A percentile compares a stretch with the other conserved stretches of the same genome.
Evolutionary conservation across 2,113 vertebrate species (phyloP).

Genomic region (Aleadryas rufinucha): DNA sequence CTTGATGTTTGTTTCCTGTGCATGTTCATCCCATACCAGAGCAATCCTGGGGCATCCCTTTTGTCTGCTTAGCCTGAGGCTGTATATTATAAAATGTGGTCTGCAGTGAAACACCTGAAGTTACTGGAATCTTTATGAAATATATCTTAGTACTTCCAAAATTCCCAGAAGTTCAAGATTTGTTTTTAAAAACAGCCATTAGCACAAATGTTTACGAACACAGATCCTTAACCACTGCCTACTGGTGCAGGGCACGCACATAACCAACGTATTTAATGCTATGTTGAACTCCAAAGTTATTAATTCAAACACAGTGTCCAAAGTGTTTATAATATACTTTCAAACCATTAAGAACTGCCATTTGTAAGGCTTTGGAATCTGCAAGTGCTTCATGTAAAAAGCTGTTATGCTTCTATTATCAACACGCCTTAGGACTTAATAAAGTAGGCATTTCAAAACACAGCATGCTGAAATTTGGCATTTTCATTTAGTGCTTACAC

Average conservation of each 20-base stretch:
- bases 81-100: neutral
- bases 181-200: neutral
- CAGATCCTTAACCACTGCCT: neutral
- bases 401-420: neutral
- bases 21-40: neutral
- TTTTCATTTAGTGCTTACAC: neutral
- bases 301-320: neutral
- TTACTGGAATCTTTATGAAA: neutral
- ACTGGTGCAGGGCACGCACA: neutral
- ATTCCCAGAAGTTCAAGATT: neutral
- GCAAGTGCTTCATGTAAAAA: neutral
- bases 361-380: neutral
- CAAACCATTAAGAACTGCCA: neutral
- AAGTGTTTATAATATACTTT: neutral
- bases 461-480: neutral
- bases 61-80: neutral
- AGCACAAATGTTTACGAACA: neutral
- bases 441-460: constrained; percentile 3
- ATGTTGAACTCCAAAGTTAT: neutral
- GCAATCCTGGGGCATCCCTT: neutral
- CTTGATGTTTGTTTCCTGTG: neutral
- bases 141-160: neutral
- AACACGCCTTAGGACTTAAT: neutral
- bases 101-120: neutral
- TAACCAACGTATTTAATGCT: neutral